Base-by-base conservation (phyloP, 2,797 vertebrate species). In the Pseudochaenichthys georgianus region DNA sequence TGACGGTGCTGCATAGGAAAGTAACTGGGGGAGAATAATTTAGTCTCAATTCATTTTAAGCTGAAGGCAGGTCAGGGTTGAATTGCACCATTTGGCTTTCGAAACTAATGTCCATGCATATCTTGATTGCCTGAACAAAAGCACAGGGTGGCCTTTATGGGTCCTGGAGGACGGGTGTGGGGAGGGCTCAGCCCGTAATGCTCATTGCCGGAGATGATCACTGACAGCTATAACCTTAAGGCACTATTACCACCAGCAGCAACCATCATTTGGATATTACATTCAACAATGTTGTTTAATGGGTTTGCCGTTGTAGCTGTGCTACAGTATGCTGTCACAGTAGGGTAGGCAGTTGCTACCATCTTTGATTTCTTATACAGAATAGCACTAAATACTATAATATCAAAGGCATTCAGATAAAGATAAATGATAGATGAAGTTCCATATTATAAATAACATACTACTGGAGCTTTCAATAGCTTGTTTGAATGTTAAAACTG, bases 71-170 rank as follows among this genome's bases (percentile, higher is more conserved):
- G 94, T 93, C 93, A 93, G 92, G 87, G 90, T 90, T 93, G 91
- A 95, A 94, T 91, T 92, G 90, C 90, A 94, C 92, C 92, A 93
- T 94, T 95, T 95, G 92, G 90, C 92, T 94, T 93, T 90, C 77
- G 83, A 84, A 93, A 92, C 89, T 91, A 94, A 95, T 93, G 93
- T 88, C 86, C 86, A 62, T 95, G 88, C 89, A 93, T 93, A 92
- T 93, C 93, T 92, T 92, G 93, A 95, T 94, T 95, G 93, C 89
- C 90, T 91, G 93, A 94, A 94, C 88, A 88, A 94, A 94, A 93
- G 88, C 90, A 73, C 90, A 87, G 90, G 84, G 93, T 95, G 92
- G 93, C 89, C 90, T 93, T 93, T 94, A 94, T 92, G 88, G 80
- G 89, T 94, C 91, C 86, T 89, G 60, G 76, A 90, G 87, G 88